Evolutionary conservation across 2,797 vertebrate genomes (phyloP), one percentile per base, ranked within the genome.

Genomic region (Lepus townsendii): DNA sequence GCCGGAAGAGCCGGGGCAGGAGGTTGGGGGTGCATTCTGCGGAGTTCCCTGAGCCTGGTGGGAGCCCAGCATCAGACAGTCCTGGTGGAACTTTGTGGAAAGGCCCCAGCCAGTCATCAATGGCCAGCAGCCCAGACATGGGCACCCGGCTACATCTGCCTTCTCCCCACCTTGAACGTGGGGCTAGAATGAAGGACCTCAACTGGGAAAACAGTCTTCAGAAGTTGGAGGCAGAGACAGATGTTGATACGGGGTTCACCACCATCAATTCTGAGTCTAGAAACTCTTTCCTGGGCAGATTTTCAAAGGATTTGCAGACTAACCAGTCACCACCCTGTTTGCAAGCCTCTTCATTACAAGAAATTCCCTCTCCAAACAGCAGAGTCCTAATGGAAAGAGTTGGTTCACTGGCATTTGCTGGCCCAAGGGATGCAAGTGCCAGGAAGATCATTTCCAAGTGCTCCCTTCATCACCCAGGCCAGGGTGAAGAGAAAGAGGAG

Each of bases 221-320:
- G 4, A 66, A 52, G 26, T 94, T 98, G 35, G 98, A 98, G 19
- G 89, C 98, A 0, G 99, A 99, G 97, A 99, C 98, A 0, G 97
- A 99, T 1, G 99, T 99, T 3, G 99, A 99, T 98, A 99, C 99
- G 0, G 99, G 99, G 26, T 97, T 97, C 1, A 90, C 98, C 0
- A 96, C 97, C 92, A n/a, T 71, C 1, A 87, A 2, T 35, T 35
- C 96, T 32, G 27, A 77, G 35, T 90, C 97, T 16, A 72, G 96
- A 85, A 6, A 27, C 94, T 52, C 97, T 96, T 97, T 97, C 1
- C 84, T 98, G 27, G 97, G 93, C 83, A 91, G 57, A 72, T 97
- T 99, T 91, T 96, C 97, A 62, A 97, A 97, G 88, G 98, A 98
- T 92, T 94, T 98, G 78, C 89, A 76, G 72, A 96, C 94, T 80